Evolutionary conservation across 2,113 vertebrate genomes (phyloP), one percentile per base, ranked within the genome.

Genomic region (Percina caprodes): DNA sequence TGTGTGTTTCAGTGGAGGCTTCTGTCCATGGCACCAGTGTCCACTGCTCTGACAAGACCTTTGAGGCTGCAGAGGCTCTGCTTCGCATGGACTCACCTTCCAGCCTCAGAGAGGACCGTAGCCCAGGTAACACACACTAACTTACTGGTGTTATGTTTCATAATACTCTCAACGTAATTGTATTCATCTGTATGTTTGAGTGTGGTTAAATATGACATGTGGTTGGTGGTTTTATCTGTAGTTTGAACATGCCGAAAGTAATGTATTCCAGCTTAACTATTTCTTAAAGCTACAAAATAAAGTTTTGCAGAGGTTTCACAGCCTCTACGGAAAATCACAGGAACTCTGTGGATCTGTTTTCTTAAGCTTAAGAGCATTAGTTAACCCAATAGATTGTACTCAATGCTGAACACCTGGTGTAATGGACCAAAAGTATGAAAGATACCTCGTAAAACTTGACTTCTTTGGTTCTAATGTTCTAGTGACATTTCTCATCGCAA

Each of bases 41-140:
- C 23, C 92, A 93, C 91, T 98, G 97, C 90, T 96, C 96, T 1
- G 98, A 99, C 82, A 99, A 99, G 93, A 99, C 98, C 14, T 96
- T 99, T 23, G 98, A 99, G 95, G 98, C 98, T n/a, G 98, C 98
- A 1, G 97, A 99, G 91, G 97, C 98, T 86, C 92, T 99, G 90
- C 95, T 99, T 55, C 98, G 97, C 88, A 99, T 99, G 98, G 98
- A 99, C 68, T 99, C 98, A 88, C 97, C 97, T 21, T 97, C 96
- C 93, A 99, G 97, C 94, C 85, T 98, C 85, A 96, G 96, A 82
- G 97, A 96, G 85, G 95, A 96, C 58, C 94, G 96, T 66, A 95
- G 95, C 63, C 95, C 95, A 93, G 95, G 95, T 96, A 92, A 85
- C 11, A 16, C 48, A 51, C 63, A 6, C 45, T 5, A 15, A 26